Conservation (phyloP, 2,888 invertebrate species). For the Ferdinandea cuprea region DNA sequence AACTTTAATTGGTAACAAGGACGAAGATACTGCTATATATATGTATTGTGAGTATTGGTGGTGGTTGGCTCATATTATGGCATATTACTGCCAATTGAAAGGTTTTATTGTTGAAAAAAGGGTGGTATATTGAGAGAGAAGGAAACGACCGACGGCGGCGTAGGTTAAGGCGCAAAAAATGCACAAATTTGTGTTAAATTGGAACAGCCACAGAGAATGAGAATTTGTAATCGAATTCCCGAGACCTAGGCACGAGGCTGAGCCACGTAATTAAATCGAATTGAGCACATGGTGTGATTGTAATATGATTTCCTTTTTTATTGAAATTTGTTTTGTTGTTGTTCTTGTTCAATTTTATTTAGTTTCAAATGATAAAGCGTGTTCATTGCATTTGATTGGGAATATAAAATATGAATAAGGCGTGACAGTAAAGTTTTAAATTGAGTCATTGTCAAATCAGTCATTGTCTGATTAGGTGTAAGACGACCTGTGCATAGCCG, state of each 20-base stretch:
- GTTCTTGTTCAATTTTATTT: not conserved
- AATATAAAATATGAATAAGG: not conserved
- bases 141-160: slow-evolving; percentile 26
- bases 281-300: slow-evolving; percentile 59
- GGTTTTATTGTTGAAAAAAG: slow-evolving; percentile 55
- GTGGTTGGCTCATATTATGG: slow-evolving; percentile 50
- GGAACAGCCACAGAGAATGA: slow-evolving; percentile 62
- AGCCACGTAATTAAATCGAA: slow-evolving; percentile 65
- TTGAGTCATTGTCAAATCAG: not conserved
- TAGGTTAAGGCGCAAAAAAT: slow-evolving; percentile 51
- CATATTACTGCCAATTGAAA: slow-evolving; percentile 72
- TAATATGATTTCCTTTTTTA: slow-evolving; percentile 44
- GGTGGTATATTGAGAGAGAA: slow-evolving; percentile 33
- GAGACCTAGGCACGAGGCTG: slow-evolving; percentile 24
- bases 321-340: not conserved
- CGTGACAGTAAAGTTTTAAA: slow-evolving; percentile 32
- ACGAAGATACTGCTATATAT: slow-evolving; percentile 9
- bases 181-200: slow-evolving; percentile 66
- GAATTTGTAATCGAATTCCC: slow-evolving; percentile 50
- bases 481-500: too few relatives aligned
- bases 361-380: slow-evolving; percentile 1
- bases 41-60: not conserved
- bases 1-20: slow-evolving; percentile 73
- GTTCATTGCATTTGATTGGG: not conserved
- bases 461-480: too few relatives aligned